Evolutionary conservation across 2,113 vertebrate genomes (phyloP).

Genomic region (Scolopax mira): DNA sequence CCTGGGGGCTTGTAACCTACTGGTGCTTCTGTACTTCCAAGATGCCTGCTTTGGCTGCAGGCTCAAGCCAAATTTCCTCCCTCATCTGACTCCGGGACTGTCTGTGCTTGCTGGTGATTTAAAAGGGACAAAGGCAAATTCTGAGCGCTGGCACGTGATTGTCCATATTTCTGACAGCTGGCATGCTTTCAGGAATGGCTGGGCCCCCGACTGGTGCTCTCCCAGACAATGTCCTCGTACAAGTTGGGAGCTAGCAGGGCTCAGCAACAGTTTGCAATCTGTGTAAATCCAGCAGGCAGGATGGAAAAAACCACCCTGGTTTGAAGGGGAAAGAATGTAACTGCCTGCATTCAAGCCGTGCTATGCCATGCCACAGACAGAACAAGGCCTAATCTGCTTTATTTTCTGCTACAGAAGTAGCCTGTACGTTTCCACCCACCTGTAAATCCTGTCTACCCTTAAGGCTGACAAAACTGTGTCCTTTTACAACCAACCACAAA

Average conservation of each 20-base stretch:
- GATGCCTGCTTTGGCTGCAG: neutral
- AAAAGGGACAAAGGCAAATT: neutral
- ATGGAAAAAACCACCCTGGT: neutral
- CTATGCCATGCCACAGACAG: neutral
- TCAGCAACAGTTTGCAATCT: neutral
- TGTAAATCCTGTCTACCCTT: neutral
- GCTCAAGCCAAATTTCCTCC: neutral
- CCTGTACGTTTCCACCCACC: neutral
- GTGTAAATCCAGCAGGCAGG: neutral
- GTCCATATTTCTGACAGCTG: neutral
- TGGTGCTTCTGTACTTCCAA: neutral
- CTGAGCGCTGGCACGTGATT: neutral
- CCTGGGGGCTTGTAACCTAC: neutral
- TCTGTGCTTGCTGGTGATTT: neutral
- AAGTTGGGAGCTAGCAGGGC: neutral
- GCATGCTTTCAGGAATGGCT: neutral
- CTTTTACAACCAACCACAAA: neutral
- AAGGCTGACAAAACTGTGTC: neutral
- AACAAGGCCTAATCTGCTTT: neutral
- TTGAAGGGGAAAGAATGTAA: neutral
- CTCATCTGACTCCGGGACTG: neutral
- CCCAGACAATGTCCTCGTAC: neutral
- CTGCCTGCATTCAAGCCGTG: neutral
- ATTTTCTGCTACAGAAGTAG: neutral
- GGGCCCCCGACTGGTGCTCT: neutral